Base-by-base conservation (phyloP, 1,140 invertebrate species). In the Papilio aristodemus region DNA sequence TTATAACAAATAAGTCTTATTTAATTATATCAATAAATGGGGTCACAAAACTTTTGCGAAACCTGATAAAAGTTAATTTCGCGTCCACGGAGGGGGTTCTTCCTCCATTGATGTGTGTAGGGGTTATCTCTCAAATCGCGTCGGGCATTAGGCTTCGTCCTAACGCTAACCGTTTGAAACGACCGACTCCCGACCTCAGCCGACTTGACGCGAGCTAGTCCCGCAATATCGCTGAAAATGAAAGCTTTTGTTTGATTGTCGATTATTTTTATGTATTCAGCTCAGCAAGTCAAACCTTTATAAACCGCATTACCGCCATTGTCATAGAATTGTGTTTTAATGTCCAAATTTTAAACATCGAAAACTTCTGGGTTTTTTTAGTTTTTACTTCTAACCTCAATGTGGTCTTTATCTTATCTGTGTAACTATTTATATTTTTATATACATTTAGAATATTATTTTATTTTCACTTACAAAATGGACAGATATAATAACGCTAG, bases 201-300 rank as follows among this genome's bases (percentile, higher is more conserved):
- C 17, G 9, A 22, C 46, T 54, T 54, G 17, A 54, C 46, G 22
- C 46, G 19, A 9, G 17, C 17, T n/a, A n/a, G n/a, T n/a, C n/a
- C n/a, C n/a, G n/a, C 27, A 32, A 32, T 54, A 54, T 54, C 19
- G 46, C 46, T n/a, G n/a, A n/a, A 54, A 54, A 54, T 54, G 19
- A 54, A 54, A 54, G 46, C 19, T 54, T 22, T 22, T 54, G 46
- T 11, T 19, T 10, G 10, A 19, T 0, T 9, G 7, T 25, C 46
- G 10, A 54, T 54, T 22, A 50, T 50, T 46, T 46, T 50, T 50
- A 50, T 50, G 14, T 22, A 22, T 50, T 8, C 11, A 13, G 38
- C 9, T 11, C 8, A 11, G 17, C 19, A 50, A 50, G 19, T 10
- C 5, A 50, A 50, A 11, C 19, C 17, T 9, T 22, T 50, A 4